Evolutionary conservation across 2,113 vertebrate species (phyloP).

Genomic region (Limnothrissa miodon): DNA sequence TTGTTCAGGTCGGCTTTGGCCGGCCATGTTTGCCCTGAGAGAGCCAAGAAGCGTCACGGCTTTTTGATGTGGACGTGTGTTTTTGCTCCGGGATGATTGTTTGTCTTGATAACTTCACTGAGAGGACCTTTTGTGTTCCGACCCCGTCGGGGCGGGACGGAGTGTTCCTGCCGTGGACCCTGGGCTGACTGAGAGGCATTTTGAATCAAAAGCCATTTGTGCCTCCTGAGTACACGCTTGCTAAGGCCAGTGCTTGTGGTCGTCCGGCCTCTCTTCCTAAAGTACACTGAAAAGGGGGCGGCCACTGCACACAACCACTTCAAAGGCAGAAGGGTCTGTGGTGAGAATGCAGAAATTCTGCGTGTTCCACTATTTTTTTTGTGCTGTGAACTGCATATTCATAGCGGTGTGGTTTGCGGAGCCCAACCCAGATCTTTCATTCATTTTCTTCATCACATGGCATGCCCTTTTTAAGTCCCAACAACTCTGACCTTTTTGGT

Average conservation of each 20-base stretch:
- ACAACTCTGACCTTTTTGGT: neutral
- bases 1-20: neutral
- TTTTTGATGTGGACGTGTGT: slow-evolving; percentile 8
- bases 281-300: neutral
- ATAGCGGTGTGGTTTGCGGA: neutral
- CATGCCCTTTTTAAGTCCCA: neutral
- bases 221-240: neutral
- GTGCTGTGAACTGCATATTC: neutral
- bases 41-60: neutral
- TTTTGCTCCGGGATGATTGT: neutral
- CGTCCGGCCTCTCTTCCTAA: neutral
- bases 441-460: neutral
- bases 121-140: neutral
- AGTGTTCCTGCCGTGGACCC: neutral
- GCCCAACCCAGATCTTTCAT: neutral
- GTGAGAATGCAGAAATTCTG: neutral
- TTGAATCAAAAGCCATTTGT: neutral
- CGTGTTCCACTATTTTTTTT: neutral
- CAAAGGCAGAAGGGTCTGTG: neutral
- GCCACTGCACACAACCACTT: neutral
- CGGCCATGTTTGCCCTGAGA: neutral
- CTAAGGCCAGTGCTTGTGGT: slow-evolving; percentile 2
- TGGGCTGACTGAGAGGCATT: neutral
- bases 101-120: neutral
- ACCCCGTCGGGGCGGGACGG: neutral